These are phyloP conservation scores for Tribolium freemani DNA, from an alignment of 2,888 invertebrate genomes.

Conservation along the genomic window DNA sequence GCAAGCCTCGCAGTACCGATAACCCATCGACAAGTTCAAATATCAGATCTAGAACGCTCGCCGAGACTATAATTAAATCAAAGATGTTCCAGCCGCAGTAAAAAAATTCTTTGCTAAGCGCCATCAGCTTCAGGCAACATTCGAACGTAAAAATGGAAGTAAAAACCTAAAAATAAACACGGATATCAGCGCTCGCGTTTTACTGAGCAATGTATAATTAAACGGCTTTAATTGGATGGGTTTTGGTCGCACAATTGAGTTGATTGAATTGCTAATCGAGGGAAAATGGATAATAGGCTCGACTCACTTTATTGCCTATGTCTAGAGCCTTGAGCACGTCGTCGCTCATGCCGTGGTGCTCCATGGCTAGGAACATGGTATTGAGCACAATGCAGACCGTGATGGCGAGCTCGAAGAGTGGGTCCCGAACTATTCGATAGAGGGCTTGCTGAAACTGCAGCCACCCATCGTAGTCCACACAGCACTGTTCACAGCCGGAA, in stretches of 20 bases:
- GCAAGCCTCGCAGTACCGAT: conserved; percentile 90
- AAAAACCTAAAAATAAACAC: conserved; percentile 80
- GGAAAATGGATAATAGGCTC: background rate
- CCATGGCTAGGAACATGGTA: conserved; percentile 92
- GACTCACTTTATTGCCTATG: conserved; percentile 88
- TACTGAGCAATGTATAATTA: no score
- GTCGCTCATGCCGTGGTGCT: conserved; percentile 95
- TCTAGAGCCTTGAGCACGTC: conserved; percentile 87
- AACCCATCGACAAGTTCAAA: conserved; percentile 93
- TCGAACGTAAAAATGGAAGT: conserved; percentile 96
- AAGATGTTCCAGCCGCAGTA: conserved; percentile 96
- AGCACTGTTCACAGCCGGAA: conserved; percentile 88
- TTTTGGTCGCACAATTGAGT: background rate
- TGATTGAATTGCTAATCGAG: no score
- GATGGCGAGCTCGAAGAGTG: conserved; percentile 93
- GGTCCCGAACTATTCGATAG: conserved; percentile 92
- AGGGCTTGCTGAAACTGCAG: conserved; percentile 90
- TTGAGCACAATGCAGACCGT: conserved; percentile 95
- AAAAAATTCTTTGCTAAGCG: conserved; percentile 94
- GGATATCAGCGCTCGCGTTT: background rate
- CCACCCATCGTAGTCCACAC: conserved; percentile 91
- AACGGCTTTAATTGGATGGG: background rate
- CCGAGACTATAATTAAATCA: conserved; percentile 93
- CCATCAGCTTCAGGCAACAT: conserved; percentile 93
- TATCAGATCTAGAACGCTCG: conserved; percentile 91